phyloP scores from a whole-genome alignment of 2,113 vertebrate species.

The Tetrao urogallus region DNA sequence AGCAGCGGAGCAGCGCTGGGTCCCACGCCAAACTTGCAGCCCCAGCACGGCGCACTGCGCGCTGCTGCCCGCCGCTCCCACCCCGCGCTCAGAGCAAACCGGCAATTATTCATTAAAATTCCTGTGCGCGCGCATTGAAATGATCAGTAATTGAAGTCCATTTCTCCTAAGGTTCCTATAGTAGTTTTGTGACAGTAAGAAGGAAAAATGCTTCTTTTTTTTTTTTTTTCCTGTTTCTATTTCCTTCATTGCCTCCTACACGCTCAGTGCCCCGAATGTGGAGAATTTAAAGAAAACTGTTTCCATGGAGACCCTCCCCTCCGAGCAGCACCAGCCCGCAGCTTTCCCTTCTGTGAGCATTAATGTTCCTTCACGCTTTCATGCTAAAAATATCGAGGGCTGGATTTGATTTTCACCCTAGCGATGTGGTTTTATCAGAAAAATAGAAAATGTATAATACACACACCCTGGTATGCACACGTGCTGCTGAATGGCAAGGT shows the following conservation, averaged over 20 bases:
- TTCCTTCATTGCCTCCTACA: conserved; percentile 77
- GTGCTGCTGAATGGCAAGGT: conserved; percentile 21
- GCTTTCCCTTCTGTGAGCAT: conserved; percentile 74
- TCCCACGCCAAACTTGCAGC: neutral
- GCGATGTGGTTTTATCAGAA: conserved; percentile 65
- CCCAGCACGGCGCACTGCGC: neutral
- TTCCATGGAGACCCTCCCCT: conserved; percentile 89
- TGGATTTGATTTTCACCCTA: conserved; percentile 74
- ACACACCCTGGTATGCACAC: neutral
- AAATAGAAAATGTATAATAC: conserved; percentile 64
- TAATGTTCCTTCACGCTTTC: conserved; percentile 76
- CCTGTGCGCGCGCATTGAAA: neutral
- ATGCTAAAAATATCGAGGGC: conserved; percentile 78
- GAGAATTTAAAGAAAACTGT: conserved; percentile 84
- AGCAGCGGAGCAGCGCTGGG: neutral
- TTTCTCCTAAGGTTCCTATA: conserved; percentile 28
- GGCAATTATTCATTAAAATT: conserved; percentile 55
- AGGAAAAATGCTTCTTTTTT: conserved; percentile 33
- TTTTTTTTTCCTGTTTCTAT: conserved; percentile 3
- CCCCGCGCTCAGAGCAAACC: neutral
- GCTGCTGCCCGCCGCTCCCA: neutral
- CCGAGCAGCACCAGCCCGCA: conserved; percentile 67
- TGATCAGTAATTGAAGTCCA: conserved; percentile 71
- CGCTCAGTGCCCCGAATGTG: conserved; percentile 76
- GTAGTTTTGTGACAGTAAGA: conserved; percentile 72